phyloP scores from a whole-genome alignment of 1,140 invertebrate species.

The Leptinotarsa defecta region DNA sequence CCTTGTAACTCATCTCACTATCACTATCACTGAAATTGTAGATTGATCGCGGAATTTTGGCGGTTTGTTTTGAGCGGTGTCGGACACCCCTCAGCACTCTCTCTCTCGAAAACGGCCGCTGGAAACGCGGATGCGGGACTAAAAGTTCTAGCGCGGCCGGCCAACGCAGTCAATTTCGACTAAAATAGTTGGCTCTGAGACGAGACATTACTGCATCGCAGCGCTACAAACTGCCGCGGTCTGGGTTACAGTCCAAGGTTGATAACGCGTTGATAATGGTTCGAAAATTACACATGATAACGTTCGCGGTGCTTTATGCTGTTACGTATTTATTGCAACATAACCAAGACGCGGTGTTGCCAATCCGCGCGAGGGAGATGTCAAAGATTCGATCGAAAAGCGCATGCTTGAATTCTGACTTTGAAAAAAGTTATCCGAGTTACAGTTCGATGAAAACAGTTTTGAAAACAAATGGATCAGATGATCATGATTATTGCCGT shows the following conservation, averaged over 20 bases:
- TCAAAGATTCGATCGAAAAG: too few relatives aligned
- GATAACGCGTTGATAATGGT: slow-evolving; percentile 50
- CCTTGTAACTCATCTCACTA: slow-evolving; percentile 57
- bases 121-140: slow-evolving; percentile 29
- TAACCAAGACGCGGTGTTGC: slow-evolving; percentile 37
- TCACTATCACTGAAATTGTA: slow-evolving; percentile 57
- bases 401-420: too few relatives aligned
- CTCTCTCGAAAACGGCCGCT: slow-evolving; percentile 42
- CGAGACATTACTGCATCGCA: slow-evolving; percentile 52
- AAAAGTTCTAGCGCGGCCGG: slow-evolving; percentile 29
- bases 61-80: slow-evolving; percentile 49
- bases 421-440: too few relatives aligned
- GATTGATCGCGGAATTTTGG: slow-evolving; percentile 56
- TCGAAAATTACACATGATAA: slow-evolving; percentile 49
- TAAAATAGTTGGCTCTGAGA: slow-evolving; percentile 50
- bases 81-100: slow-evolving; percentile 42
- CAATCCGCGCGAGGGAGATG: too few relatives aligned
- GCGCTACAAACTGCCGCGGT: slow-evolving; percentile 42
- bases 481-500: too few relatives aligned
- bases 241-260: slow-evolving; percentile 54
- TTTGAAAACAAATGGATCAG: too few relatives aligned
- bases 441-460: too few relatives aligned
- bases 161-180: slow-evolving; percentile 53
- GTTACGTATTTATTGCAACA: slow-evolving; percentile 41
- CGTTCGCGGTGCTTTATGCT: slow-evolving; percentile 39